Percentiles rank a stretch among this genome's conserved stretches.
Evolutionary conservation across 2,888 invertebrate genomes (phyloP).

Genomic region (Saturnia japonica): DNA sequence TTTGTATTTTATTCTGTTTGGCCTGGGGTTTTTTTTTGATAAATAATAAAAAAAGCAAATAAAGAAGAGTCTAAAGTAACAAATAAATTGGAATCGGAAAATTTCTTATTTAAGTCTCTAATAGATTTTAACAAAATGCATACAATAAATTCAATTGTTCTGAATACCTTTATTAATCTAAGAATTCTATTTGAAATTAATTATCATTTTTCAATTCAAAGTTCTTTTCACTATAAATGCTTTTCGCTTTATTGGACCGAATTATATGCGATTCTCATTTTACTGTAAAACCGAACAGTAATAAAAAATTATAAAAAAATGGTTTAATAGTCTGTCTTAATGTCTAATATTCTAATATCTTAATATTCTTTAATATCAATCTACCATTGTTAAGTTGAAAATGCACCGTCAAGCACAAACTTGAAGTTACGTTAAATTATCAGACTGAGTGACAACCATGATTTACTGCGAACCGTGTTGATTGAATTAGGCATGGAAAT

Average conservation of each 20-base stretch:
- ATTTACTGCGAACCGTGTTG: not conserved
- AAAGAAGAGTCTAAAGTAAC: not conserved
- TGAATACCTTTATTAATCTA: no score
- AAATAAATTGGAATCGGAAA: not conserved
- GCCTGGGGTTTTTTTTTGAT: not conserved
- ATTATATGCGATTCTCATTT: not conserved
- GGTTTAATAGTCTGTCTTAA: no score
- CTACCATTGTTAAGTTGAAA: no score
- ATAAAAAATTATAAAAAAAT: no score
- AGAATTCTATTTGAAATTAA: not conserved
- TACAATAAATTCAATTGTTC: not conserved
- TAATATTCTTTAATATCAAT: no score
- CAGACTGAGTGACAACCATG: not conserved
- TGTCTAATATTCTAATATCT: no score
- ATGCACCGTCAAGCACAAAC: not conserved
- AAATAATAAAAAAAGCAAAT: not conserved
- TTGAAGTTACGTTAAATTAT: not conserved
- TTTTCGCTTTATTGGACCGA: not conserved
- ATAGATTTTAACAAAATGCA: not conserved
- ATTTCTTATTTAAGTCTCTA: not conserved
- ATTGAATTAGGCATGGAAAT: not conserved
- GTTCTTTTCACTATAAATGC: not conserved
- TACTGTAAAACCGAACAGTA: no score
- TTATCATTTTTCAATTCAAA: not conserved
- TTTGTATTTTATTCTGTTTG: not conserved